Base-by-base conservation (phyloP, 2,888 invertebrate genomes). In the Pteria penguin region DNA sequence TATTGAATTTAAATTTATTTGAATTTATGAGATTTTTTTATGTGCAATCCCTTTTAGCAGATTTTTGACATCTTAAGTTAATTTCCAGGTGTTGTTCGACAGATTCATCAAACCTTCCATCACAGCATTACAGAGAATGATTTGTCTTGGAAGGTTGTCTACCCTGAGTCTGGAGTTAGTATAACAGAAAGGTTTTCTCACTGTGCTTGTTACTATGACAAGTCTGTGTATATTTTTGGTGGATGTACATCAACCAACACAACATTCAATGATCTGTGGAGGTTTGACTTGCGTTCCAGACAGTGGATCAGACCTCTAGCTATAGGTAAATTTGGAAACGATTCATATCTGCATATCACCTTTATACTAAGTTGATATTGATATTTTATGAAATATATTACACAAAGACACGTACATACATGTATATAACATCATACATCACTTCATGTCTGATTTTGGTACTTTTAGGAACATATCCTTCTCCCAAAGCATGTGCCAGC, bases 261-360 rank as follows among this genome's bases (percentile, higher is more conserved):
- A 26, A 97, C 98, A 18, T 98, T 98, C 90, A 98, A 99, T 93
- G 98, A 99, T 93, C 93, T 99, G 36, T 98, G 98, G 98, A 94
- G 95, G 81, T 95, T 98, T 92, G 97, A 98, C 93, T 94, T 98
- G 78, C 96, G 96, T 0, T 95, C 94, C 62, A 94, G 97, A 86
- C 94, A 95, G 84, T 98, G 98, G 98, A 94, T 96, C 24, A 78
- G 92, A 52, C 92, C 92, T 5, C 79, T 92, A 29, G 91, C 92
- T 5, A 90, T 88, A 68, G 92, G 92, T 92, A 77, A 72, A n/a
- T n/a, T n/a, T n/a, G n/a, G n/a, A n/a, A n/a, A 81, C 72, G 18
- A 29, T 5, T 58, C 27, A 68, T 29, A 18, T 18, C 14, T 8
- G 14, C 14, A 62, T 62, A 14, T 62, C 22, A 0, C 31, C 22